Conservation (phyloP, 1,140 invertebrate genomes). For the Bombus superbus region DNA sequence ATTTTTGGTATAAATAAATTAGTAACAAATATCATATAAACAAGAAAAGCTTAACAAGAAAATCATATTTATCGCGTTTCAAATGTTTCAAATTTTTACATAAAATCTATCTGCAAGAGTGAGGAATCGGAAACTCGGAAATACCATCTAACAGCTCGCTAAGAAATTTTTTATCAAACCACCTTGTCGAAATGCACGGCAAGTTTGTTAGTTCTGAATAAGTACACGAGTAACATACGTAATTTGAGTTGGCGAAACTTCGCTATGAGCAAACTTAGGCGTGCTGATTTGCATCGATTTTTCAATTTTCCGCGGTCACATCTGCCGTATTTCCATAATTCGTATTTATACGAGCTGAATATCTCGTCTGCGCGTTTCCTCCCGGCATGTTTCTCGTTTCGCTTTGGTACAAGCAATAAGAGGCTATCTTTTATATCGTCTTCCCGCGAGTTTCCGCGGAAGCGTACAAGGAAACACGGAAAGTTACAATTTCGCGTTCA, state of each 20-base stretch:
- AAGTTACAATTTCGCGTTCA: conserved; percentile 7
- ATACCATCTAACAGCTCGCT: background rate
- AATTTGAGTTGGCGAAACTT: background rate
- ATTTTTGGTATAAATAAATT: too few relatives aligned
- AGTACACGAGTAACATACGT: background rate
- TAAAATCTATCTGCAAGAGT: too few relatives aligned
- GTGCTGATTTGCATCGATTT: background rate
- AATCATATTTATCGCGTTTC: too few relatives aligned
- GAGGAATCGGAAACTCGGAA: background rate
- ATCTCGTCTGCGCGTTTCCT: background rate
- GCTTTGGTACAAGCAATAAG: conserved; percentile 7
- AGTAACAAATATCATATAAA: too few relatives aligned
- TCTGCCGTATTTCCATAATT: conserved; percentile 1
- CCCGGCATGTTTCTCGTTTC: background rate
- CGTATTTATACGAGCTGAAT: conserved; percentile 4
- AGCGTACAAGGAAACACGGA: background rate
- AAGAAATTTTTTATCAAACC: background rate
- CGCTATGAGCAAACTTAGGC: background rate
- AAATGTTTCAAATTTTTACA: too few relatives aligned
- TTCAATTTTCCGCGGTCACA: conserved; percentile 10
- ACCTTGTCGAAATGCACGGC: background rate
- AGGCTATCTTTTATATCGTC: conserved; percentile 6
- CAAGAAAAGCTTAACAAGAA: too few relatives aligned
- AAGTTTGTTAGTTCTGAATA: background rate
- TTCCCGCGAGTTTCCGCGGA: background rate